Conservation (phyloP, 2,113 vertebrate genomes). For the Vimba vimba region DNA sequence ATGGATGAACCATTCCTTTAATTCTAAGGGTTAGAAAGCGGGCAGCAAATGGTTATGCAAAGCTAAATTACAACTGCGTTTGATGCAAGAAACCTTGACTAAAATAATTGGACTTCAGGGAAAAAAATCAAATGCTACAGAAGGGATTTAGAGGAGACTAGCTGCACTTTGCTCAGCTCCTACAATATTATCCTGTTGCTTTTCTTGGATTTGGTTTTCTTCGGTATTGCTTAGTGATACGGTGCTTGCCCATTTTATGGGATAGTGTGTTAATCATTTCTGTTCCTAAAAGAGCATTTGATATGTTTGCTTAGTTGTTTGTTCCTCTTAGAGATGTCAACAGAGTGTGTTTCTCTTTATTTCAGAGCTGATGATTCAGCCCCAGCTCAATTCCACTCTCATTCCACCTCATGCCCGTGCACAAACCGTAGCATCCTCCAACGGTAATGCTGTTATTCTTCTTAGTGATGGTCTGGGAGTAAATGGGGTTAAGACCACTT, state of each 20-base stretch:
- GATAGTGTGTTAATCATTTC: background rate
- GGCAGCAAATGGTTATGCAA: slow-evolving; percentile 2
- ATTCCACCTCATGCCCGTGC: slow-evolving; percentile 94
- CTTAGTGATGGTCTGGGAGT: background rate
- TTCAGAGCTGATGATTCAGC: slow-evolving; percentile 94
- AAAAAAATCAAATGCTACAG: background rate
- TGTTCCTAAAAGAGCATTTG: slow-evolving; percentile 4
- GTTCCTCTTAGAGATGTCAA: slow-evolving; percentile 15
- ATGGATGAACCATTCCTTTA: slow-evolving; percentile 3
- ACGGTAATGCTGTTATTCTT: slow-evolving; percentile 63
- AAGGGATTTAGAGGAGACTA: background rate
- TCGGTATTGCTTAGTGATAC: background rate
- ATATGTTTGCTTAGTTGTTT: slow-evolving; percentile 11
- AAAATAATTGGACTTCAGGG: slow-evolving; percentile 19
- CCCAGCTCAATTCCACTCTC: slow-evolving; percentile 92
- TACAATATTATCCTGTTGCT: background rate
- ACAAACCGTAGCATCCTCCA: slow-evolving; percentile 88
- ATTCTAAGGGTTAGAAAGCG: background rate
- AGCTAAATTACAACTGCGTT: slow-evolving; percentile 17
- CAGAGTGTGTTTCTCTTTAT: slow-evolving; percentile 45
- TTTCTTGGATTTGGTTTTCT: background rate
- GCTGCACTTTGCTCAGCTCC: background rate
- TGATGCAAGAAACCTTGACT: slow-evolving; percentile 10
- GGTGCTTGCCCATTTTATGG: background rate
- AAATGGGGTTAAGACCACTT: background rate